Base-by-base conservation (phyloP, 2,797 vertebrate species). In the Sciurus carolinensis region DNA sequence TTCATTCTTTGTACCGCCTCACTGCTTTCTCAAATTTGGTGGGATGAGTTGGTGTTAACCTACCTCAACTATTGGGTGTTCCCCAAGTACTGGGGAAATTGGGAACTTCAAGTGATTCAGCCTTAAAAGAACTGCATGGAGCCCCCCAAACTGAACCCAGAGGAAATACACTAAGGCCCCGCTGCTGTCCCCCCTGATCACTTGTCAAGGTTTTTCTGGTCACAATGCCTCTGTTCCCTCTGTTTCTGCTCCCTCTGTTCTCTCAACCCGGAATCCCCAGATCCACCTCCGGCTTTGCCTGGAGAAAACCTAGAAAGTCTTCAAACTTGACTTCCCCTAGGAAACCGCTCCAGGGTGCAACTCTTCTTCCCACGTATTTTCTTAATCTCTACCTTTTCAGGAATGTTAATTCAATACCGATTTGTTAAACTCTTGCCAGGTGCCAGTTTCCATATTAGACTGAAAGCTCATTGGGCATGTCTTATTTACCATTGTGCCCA, bases 391-490 rank as follows among this genome's bases (percentile, higher is more conserved):
- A 2, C 24, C n/a, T 82, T 77, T 62, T n/a, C 12, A 1, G 18
- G 4, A 5, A 44, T 30, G n/a, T 4, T n/a, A 44, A 30, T 5
- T 30, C 80, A 44, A 7, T 36, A 33, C 22, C 10, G 9, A 3
- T 10, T 5, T 12, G 1, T 10, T 11, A 1, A 0, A 9, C 52
- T 71, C 44, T 47, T 42, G 26, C 6, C 20, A 5, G 22, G 12
- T 15, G 28, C 24, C 87, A 14, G 8, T 36, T 67, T 75, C 75
- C 7, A 9, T 13, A 3, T 54, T 42, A 6, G 26, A 30, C 9
- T 3, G 72, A 50, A 64, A 77, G 42, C 7, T 81, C 44, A 7
- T 0, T 4, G 26, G 66, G 5, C 5, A 54, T 4, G n/a, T 69
- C 59, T 73, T 50, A 36, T 18, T 67, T 66, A n/a, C 36, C 50